Conservation (phyloP, 23 tunicate genomes). For the Aplidium turbinatum region DNA sequence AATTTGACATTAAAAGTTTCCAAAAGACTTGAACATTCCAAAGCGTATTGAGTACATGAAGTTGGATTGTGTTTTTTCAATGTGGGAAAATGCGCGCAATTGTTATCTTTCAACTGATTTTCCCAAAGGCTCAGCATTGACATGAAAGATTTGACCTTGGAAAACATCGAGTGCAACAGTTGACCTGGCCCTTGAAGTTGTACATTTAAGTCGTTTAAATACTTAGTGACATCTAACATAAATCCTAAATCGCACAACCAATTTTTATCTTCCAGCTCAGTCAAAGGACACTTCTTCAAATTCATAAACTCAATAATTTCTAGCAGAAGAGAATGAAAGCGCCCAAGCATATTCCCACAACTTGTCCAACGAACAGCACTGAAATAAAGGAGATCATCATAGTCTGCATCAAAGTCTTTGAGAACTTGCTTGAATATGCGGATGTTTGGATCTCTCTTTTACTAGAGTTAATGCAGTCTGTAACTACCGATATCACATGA, state of each 20-base stretch:
- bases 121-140: constrained; percentile 55
- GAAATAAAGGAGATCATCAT: constrained; percentile 43
- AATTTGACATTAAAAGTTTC: constrained; percentile 64
- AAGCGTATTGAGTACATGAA: constrained; percentile 64
- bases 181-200: constrained; percentile 57
- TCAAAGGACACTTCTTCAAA: constrained; percentile 46
- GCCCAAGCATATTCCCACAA: constrained; percentile 49
- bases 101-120: constrained; percentile 48
- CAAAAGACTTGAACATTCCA: constrained; percentile 43
- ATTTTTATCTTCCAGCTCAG: constrained; percentile 43
- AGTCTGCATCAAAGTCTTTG: constrained; percentile 57
- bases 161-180: constrained; percentile 59
- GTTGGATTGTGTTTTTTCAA: constrained; percentile 66
- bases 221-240: constrained; percentile 68
- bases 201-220: constrained; percentile 37
- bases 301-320: constrained; percentile 31
- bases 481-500: too few relatives aligned
- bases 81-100: constrained; percentile 68
- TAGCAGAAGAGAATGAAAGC: constrained; percentile 45
- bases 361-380: constrained; percentile 64
- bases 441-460: too few relatives aligned
- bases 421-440: constrained; percentile 47
- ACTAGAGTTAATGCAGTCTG: too few relatives aligned
- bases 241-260: constrained; percentile 66
- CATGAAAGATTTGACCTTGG: constrained; percentile 56